These are phyloP conservation scores for Volucella inanis DNA, from an alignment of 2,888 invertebrate species.

Conservation along the genomic window DNA sequence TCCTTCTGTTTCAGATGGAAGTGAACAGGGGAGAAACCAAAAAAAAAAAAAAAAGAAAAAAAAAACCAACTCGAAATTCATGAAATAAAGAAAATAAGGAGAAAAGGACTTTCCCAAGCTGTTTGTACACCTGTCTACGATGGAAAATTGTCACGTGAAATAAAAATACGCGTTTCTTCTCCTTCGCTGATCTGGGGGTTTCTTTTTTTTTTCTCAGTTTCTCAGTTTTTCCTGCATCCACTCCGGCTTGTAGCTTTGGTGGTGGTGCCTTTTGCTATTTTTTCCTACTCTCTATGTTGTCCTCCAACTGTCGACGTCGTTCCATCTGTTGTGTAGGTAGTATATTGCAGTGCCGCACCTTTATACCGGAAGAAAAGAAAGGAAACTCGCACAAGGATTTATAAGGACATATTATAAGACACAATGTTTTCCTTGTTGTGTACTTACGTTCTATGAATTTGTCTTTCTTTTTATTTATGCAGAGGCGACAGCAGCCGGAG, in stretches of 20 bases:
- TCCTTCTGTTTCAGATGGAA: conserved; percentile 3
- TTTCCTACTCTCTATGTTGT: no score
- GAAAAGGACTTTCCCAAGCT: conserved; percentile 66
- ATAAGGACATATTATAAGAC: conserved; percentile 72
- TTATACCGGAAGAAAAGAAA: background rate
- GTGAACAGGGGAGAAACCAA: background rate
- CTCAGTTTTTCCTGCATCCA: background rate
- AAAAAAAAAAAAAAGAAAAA: background rate
- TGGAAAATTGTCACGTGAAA: conserved; percentile 72
- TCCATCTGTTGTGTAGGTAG: conserved; percentile 21
- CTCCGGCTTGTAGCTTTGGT: no score
- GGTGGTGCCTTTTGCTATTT: no score
- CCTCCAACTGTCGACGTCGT: background rate
- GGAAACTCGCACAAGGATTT: conserved; percentile 56
- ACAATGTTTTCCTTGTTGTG: conserved; percentile 73
- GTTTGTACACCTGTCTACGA: conserved; percentile 72
- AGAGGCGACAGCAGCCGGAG: conserved; percentile 57
- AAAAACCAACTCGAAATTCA: conserved; percentile 9
- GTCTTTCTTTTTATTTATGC: conserved; percentile 72
- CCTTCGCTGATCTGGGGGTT: conserved; percentile 6
- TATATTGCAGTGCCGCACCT: background rate
- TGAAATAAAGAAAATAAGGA: conserved; percentile 36
- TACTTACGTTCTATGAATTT: conserved; percentile 68
- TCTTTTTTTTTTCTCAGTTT: background rate
- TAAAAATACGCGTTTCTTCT: conserved; percentile 48